A percentile compares a stretch with the other conserved stretches of the same genome.
phyloP scores from a whole-genome alignment of 2,797 vertebrate species.

The Acomys russatus region DNA sequence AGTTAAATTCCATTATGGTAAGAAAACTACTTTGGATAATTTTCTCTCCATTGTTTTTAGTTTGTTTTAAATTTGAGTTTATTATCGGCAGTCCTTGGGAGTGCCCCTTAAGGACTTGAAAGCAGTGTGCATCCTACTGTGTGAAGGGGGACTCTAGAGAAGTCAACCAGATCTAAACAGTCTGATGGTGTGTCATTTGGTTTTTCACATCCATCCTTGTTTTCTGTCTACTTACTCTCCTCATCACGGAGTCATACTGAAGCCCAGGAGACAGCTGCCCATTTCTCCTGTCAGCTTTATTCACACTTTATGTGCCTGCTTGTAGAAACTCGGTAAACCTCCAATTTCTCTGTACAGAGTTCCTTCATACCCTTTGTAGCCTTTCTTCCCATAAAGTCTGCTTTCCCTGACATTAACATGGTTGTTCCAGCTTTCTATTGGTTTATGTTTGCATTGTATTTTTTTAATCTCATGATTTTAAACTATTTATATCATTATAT shows the following conservation, averaged over 20 bases:
- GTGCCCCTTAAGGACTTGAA: slow-evolving; percentile 41
- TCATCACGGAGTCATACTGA: background rate
- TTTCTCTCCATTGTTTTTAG: slow-evolving; percentile 35
- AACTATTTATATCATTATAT: slow-evolving; percentile 18
- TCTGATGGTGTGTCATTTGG: background rate
- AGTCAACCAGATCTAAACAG: background rate
- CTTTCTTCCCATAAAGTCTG: background rate
- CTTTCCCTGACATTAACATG: slow-evolving; percentile 2
- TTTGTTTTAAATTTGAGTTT: slow-evolving; percentile 34
- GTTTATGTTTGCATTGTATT: background rate
- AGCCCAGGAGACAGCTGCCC: background rate
- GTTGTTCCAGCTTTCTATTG: background rate
- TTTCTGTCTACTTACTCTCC: slow-evolving; percentile 2
- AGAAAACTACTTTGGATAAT: slow-evolving; percentile 38
- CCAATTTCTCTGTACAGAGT: background rate
- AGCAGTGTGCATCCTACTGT: slow-evolving; percentile 4
- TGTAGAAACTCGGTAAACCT: background rate
- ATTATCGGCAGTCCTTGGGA: background rate
- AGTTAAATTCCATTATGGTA: slow-evolving; percentile 30
- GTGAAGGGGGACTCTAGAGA: background rate
- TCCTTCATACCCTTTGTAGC: background rate
- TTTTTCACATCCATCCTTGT: slow-evolving; percentile 8
- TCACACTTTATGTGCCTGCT: background rate
- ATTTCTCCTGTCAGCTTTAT: background rate
- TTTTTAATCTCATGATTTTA: slow-evolving; percentile 26